Conservation (phyloP, 2,113 vertebrate genomes). For the Peromyscus maniculatus region DNA sequence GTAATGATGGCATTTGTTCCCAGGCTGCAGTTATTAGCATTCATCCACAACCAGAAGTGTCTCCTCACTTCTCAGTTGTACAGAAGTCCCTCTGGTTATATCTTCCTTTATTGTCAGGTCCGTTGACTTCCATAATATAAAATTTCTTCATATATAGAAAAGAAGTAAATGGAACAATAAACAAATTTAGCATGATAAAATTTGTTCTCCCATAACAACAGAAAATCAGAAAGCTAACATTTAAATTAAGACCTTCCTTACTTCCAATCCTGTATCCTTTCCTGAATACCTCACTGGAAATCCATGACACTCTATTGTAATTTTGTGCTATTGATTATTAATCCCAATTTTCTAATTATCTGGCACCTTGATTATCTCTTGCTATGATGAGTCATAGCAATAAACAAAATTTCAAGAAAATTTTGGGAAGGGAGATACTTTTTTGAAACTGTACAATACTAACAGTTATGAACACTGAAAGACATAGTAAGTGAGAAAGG, state of each 20-base stretch:
- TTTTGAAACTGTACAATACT: neutral
- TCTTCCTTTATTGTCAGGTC: constrained; percentile 40
- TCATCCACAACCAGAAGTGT: constrained; percentile 28
- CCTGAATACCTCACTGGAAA: neutral
- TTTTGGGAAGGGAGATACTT: neutral
- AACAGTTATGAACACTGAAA: neutral
- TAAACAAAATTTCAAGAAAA: neutral
- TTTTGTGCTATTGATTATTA: constrained; percentile 46
- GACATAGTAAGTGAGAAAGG: neutral
- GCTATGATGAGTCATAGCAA: neutral
- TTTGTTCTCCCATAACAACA: neutral
- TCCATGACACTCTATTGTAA: neutral
- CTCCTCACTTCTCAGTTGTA: neutral
- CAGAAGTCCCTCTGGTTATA: constrained; percentile 10
- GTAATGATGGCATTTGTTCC: neutral
- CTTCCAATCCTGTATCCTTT: neutral
- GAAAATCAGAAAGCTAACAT: constrained; percentile 40
- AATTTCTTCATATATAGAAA: constrained; percentile 47
- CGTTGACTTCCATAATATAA: constrained; percentile 54
- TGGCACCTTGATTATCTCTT: constrained; percentile 9
- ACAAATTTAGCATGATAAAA: constrained; percentile 60
- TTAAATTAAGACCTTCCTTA: constrained; percentile 18
- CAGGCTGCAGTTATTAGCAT: neutral
- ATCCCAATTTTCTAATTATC: constrained; percentile 65
- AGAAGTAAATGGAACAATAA: constrained; percentile 57